Conservation (phyloP, 2,113 vertebrate genomes). For the Struthidea cinerea region DNA sequence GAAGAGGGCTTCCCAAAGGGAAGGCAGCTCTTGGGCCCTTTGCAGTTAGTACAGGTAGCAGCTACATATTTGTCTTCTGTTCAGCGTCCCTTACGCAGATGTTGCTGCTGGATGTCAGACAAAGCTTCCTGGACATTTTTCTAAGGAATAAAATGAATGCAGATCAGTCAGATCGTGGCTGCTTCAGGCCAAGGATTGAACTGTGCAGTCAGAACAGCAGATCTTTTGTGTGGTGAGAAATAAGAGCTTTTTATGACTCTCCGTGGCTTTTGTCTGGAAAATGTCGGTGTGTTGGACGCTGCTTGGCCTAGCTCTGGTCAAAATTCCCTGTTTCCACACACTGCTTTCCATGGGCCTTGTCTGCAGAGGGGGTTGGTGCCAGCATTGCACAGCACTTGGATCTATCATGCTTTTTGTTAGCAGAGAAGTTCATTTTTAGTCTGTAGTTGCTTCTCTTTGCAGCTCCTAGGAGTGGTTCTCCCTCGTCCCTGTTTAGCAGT, state of each 20-base stretch:
- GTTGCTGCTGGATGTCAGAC: background rate
- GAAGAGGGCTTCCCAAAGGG: background rate
- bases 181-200: background rate
- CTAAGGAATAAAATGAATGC: background rate
- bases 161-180: background rate
- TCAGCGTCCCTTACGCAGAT: accelerated
- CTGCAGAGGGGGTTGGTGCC: background rate
- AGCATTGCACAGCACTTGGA: background rate
- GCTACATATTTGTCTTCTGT: accelerated
- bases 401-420: background rate
- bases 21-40: background rate
- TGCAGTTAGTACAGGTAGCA: background rate
- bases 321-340: background rate
- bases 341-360: background rate
- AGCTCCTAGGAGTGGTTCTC: background rate
- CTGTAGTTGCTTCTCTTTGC: background rate
- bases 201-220: background rate
- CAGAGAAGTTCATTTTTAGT: background rate
- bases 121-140: background rate
- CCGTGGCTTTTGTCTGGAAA: background rate
- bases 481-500: background rate
- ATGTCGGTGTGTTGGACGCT: background rate
- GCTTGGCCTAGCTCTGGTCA: background rate
- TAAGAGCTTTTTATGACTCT: background rate
- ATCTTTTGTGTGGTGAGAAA: background rate